phyloP scores from a whole-genome alignment of 2,888 invertebrate genomes.

The Eudemis profundana region DNA sequence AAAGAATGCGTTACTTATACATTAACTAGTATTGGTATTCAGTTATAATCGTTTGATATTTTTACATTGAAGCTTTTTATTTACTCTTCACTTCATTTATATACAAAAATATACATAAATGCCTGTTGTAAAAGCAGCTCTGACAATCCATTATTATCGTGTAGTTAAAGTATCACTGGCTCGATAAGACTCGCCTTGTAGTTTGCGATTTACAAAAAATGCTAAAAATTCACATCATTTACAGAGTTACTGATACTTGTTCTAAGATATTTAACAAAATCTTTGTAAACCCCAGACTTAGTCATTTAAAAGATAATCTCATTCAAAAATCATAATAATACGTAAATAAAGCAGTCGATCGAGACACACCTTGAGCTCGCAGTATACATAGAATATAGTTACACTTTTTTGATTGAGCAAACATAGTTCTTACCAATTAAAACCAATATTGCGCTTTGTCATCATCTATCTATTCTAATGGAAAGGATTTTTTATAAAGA shows the following conservation, averaged over 20 bases:
- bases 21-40: slow-evolving; percentile 66
- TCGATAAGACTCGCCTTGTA: slow-evolving; percentile 49
- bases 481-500: slow-evolving; percentile 19
- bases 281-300: not conserved
- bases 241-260: not conserved
- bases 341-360: slow-evolving; percentile 34
- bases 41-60: slow-evolving; percentile 72
- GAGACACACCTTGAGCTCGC: slow-evolving; percentile 38
- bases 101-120: slow-evolving; percentile 84
- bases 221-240: not conserved
- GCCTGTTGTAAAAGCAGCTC: slow-evolving; percentile 62
- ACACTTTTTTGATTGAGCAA: slow-evolving; percentile 59
- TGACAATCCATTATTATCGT: slow-evolving; percentile 54
- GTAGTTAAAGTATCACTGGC: slow-evolving; percentile 62
- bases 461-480: slow-evolving; percentile 46
- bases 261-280: not conserved
- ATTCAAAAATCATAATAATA: slow-evolving; percentile 29
- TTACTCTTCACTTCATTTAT: slow-evolving; percentile 76
- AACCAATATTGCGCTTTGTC: slow-evolving; percentile 45
- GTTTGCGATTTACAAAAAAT: slow-evolving; percentile 10
- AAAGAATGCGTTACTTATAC: slow-evolving; percentile 70
- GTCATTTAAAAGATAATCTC: slow-evolving; percentile 29
- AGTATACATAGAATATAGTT: slow-evolving; percentile 25
- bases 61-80: slow-evolving; percentile 74
- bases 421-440: slow-evolving; percentile 50